Evolutionary conservation across 2,888 invertebrate species (phyloP).

Genomic region (Nephrotoma appendiculata): DNA sequence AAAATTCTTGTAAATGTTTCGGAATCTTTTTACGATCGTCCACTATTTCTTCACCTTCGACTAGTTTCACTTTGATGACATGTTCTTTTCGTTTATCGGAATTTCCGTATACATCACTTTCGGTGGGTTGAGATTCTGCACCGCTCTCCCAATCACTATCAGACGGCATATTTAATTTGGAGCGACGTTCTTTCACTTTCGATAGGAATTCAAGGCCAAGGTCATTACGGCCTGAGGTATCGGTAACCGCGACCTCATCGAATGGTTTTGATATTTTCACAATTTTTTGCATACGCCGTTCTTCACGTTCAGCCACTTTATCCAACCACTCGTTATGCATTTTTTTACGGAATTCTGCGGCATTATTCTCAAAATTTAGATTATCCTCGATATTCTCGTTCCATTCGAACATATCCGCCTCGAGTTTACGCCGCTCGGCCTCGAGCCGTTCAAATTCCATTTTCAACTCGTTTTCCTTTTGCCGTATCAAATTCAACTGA

Average conservation of each 20-base stretch:
- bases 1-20: slow-evolving; percentile 65
- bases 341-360: slow-evolving; percentile 45
- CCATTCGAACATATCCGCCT: slow-evolving; percentile 25
- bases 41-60: slow-evolving; percentile 44
- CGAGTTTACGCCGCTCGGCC: slow-evolving; percentile 35
- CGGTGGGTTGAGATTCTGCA: slow-evolving; percentile 33
- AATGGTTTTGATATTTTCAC: slow-evolving; percentile 58
- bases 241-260: slow-evolving; percentile 17
- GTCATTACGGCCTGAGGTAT: slow-evolving; percentile 20
- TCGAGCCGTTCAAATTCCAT: slow-evolving; percentile 48
- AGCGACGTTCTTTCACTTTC: slow-evolving; percentile 55
- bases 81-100: background rate
- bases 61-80: slow-evolving; percentile 33
- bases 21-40: slow-evolving; percentile 51
- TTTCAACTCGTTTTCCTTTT: slow-evolving; percentile 53
- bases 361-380: background rate
- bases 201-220: slow-evolving; percentile 66
- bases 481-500: slow-evolving; percentile 48
- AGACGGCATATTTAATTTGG: slow-evolving; percentile 48
- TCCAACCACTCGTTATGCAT: slow-evolving; percentile 76
- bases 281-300: slow-evolving; percentile 63
- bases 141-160: slow-evolving; percentile 51
- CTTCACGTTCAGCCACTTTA: slow-evolving; percentile 62
- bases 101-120: slow-evolving; percentile 9
- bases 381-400: background rate